A percentile compares a stretch with the other conserved stretches of the same genome.
Conservation (phyloP, 2,113 vertebrate species). For the Empidonax traillii region DNA sequence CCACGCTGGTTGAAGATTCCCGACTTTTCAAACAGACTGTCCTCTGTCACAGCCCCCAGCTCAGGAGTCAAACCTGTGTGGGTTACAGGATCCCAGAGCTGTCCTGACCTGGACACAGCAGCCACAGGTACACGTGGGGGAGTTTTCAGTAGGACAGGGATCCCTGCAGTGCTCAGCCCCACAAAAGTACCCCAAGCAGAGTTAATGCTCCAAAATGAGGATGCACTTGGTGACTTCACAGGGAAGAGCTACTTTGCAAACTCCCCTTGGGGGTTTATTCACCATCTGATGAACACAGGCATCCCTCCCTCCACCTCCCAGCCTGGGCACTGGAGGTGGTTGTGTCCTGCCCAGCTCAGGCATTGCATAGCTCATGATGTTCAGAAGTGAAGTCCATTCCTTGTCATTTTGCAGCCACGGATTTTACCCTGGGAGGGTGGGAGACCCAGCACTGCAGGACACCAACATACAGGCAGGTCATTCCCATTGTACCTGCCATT, state of each 20-base stretch:
- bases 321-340: background rate
- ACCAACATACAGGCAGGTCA: background rate
- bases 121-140: fast-evolving
- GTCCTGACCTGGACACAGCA: background rate
- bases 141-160: fast-evolving
- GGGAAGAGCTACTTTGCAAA: background rate
- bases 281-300: fast-evolving
- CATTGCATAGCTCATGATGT: background rate
- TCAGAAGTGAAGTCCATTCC: background rate
- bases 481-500: fast-evolving
- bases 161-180: background rate
- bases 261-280: background rate
- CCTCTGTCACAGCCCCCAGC: fast-evolving
- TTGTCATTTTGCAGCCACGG: background rate
- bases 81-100: background rate
- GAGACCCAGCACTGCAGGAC: background rate
- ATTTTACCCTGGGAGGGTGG: background rate
- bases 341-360: background rate
- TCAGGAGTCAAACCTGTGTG: background rate
- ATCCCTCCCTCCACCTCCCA: background rate
- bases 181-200: background rate
- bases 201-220: background rate
- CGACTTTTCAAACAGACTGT: background rate
- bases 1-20: background rate
- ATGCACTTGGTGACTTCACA: background rate